These are phyloP conservation scores for Pampusana beccarii DNA, from an alignment of 2,113 vertebrate species.

Conservation along the genomic window DNA sequence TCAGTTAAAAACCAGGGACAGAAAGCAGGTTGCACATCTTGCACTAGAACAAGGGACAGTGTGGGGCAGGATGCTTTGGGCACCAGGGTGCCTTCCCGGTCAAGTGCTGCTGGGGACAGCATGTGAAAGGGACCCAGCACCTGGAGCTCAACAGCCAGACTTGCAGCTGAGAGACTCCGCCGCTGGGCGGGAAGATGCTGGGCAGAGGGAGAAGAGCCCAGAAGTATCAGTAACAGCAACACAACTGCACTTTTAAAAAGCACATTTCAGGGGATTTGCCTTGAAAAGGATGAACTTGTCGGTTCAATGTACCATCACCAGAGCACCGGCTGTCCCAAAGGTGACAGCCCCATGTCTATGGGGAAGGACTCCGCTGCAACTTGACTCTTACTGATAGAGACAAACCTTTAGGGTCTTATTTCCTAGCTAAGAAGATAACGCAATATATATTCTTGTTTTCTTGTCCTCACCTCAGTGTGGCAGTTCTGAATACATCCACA, in stretches of 20 bases:
- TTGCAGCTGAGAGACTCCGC: background rate
- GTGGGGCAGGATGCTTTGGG: background rate
- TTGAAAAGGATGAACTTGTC: background rate
- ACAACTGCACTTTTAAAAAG: background rate
- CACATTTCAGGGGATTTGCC: background rate
- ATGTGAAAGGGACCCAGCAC: background rate
- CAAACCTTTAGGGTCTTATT: background rate
- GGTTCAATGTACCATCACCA: background rate
- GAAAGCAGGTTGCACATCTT: background rate
- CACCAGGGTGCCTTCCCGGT: background rate
- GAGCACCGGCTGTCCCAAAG: background rate
- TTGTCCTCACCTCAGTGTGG: constrained; percentile 24
- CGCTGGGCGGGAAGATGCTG: background rate
- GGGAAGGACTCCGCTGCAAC: background rate
- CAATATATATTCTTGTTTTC: background rate
- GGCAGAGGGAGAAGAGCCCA: background rate
- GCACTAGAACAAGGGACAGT: background rate
- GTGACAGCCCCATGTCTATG: background rate
- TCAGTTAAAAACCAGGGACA: background rate
- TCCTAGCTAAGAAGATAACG: background rate
- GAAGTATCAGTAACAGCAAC: background rate
- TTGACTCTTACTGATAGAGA: background rate
- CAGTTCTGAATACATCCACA: constrained; percentile 14
- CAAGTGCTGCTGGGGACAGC: background rate
- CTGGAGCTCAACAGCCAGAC: background rate